phyloP scores from a whole-genome alignment of 2,797 vertebrate species.

The Eremophila alpestris region DNA sequence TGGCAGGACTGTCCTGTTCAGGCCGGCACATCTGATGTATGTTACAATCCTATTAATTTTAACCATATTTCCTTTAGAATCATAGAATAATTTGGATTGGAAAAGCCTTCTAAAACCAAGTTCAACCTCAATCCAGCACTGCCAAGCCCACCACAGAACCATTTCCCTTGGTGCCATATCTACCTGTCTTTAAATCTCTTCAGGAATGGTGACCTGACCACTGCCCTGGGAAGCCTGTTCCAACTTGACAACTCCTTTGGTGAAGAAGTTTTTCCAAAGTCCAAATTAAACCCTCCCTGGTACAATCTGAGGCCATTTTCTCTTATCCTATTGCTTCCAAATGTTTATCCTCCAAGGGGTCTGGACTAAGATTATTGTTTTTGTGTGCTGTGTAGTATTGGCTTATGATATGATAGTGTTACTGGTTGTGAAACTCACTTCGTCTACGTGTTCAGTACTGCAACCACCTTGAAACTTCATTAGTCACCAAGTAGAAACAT shows the following conservation, averaged over 20 bases:
- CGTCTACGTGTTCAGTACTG: too few relatives aligned
- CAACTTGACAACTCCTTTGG: not conserved
- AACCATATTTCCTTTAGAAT: fast-evolving
- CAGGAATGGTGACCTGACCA: not conserved
- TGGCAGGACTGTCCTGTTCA: not conserved
- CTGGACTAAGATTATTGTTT: not conserved
- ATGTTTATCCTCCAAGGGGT: not conserved
- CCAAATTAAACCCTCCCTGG: not conserved
- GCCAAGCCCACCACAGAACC: not conserved
- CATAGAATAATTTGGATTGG: not conserved
- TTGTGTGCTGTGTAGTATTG: not conserved
- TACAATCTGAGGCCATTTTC: not conserved
- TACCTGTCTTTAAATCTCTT: not conserved
- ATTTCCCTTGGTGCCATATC: not conserved
- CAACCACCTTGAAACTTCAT: not conserved
- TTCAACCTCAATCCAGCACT: not conserved
- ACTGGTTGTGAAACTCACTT: not conserved
- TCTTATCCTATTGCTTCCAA: not conserved
- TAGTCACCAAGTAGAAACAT: not conserved
- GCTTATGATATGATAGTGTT: not conserved
- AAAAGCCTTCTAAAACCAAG: not conserved
- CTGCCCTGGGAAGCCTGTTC: not conserved
- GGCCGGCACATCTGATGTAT: fast-evolving
- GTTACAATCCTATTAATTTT: not conserved
- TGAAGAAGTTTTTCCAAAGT: not conserved